Evolutionary conservation across 1,140 invertebrate genomes (phyloP).

Genomic region (honey bee (Apis mellifera)): Amel_HAv3.1 CM009939.2:9531001-9531500

Average conservation of each 20-base stretch:
- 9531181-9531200: neutral
- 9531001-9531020: conserved; percentile 76
- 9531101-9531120: neutral
- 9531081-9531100: conserved; percentile 75
- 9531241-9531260: too few species aligned
- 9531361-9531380: neutral
- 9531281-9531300: conserved; percentile 45
- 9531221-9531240: conserved; percentile 7
- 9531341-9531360: neutral
- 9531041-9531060: conserved; percentile 74
- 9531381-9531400: neutral
- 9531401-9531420: conserved; percentile 30
- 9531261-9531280: conserved; percentile 20
- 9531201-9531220: neutral
- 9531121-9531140: neutral
- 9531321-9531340: conserved; percentile 50
- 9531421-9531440: conserved; percentile 17
- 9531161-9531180: neutral
- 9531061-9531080: conserved; percentile 80
- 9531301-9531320: conserved; percentile 56
- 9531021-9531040: conserved; percentile 75
- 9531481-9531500: conserved; percentile 9
- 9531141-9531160: neutral
- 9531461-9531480: too few species aligned
- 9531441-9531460: neutral